Conservation (phyloP, 2,113 vertebrate species). For the Oncorhynchus nerka region DNA sequence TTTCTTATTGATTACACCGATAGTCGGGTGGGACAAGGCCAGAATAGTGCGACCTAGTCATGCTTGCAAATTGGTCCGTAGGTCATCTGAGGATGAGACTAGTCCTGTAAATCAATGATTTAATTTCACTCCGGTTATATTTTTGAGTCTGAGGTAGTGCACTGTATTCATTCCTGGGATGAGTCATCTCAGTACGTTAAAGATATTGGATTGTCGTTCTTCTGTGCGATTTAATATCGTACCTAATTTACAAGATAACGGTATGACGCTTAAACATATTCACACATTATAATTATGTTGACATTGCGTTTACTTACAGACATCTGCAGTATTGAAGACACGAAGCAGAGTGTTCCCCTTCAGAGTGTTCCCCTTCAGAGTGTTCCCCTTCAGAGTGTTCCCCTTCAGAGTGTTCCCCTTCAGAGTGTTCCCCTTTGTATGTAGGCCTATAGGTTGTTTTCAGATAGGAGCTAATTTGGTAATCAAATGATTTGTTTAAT, state of each 20-base stretch:
- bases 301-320: neutral
- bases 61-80: neutral
- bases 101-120: neutral
- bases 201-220: neutral
- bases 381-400: too few species aligned
- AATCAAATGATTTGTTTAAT: neutral
- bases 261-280: neutral
- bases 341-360: neutral
- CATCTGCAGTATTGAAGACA: neutral
- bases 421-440: neutral
- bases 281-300: neutral
- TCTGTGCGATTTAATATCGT: neutral
- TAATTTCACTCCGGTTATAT: neutral
- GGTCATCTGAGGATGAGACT: neutral
- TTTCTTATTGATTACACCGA: neutral
- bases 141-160: neutral
- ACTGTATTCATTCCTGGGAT: neutral
- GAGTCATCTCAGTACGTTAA: neutral
- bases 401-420: neutral
- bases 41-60: neutral
- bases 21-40: too few species aligned
- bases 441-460: neutral
- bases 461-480: neutral
- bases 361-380: neutral
- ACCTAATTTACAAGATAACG: neutral